Evolutionary conservation across 2,888 invertebrate genomes (phyloP).

Genomic region (Melangyna quadrimaculata): DNA sequence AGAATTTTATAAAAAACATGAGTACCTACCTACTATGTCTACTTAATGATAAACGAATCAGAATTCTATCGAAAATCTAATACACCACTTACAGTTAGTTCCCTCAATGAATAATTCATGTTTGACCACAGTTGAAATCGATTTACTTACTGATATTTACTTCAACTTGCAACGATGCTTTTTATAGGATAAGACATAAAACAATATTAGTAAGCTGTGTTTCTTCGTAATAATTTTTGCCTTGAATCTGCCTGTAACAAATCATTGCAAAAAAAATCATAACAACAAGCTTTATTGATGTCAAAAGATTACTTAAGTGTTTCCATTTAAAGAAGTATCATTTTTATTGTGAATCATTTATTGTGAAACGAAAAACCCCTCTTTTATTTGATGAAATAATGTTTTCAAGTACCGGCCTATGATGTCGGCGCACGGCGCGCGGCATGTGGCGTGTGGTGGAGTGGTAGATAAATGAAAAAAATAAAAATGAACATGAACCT

Average conservation of each 20-base stretch:
- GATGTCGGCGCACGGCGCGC: neutral
- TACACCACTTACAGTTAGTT: slow-evolving; percentile 24
- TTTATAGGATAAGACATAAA: slow-evolving; percentile 37
- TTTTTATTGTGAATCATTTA: slow-evolving; percentile 46
- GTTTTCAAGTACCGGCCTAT: slow-evolving; percentile 10
- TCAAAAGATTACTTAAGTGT: slow-evolving; percentile 33
- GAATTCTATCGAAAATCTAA: neutral
- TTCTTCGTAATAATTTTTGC: slow-evolving; percentile 31
- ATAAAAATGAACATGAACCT: slow-evolving; percentile 30
- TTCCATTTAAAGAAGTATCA: slow-evolving; percentile 53
- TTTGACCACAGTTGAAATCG: slow-evolving; percentile 13
- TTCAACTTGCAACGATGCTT: slow-evolving; percentile 22
- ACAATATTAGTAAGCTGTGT: neutral
- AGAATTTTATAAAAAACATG: no score
- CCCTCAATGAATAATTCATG: slow-evolving; percentile 22
- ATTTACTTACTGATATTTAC: slow-evolving; percentile 27
- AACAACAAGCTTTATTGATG: slow-evolving; percentile 26
- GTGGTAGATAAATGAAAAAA: slow-evolving; percentile 28
- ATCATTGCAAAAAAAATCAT: neutral
- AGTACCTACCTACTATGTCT: no score
- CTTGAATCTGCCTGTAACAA: neutral
- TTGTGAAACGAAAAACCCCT: slow-evolving; percentile 32
- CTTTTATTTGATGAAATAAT: slow-evolving; percentile 34
- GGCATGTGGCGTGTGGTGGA: neutral
- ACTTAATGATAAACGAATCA: no score